Evolutionary conservation across 2,888 invertebrate species (phyloP), one percentile per base, ranked within the genome.

Genomic region (Nomada fabriciana): DNA sequence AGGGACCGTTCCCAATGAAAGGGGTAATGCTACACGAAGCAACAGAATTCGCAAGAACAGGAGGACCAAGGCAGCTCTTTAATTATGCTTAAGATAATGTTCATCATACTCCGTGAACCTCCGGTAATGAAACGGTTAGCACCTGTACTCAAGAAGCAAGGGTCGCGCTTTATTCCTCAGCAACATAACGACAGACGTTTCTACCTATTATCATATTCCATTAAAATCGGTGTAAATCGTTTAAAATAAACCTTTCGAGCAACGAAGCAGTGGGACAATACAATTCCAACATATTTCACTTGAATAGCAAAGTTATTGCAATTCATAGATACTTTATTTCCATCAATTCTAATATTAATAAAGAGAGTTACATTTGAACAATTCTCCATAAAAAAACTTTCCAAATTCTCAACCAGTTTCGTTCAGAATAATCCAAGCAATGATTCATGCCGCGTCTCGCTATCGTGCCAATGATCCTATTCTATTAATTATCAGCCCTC

Each of bases 401-500:
- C 7, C 29, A 5, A 29, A 29, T 60, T 13, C 10, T 18, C 20
- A 29, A 61, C 20, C 47, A 13, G 13, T 15, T 13, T 47, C 47
- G 13, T 5, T 15, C 9, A 11, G 47, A 47, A 47, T 4, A 3
- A 52, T 55, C 13, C 20, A 55, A 47, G 7, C 57, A 43, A 64
- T 29, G 18, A 43, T n/a, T n/a, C 36, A 2, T 5, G 15, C 5
- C 11, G 15, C 18, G 15, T 61, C 20, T n/a, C 10, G 13, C 7
- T 42, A 50, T 47, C 42, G 25, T 42, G 20, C 9, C 23, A n/a
- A 53, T 47, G 13, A 25, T 25, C 23, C 15, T 2, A 23, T 23
- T 52, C 42, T 25, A 73, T 82, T 85, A 82, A 82, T 73, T 71
- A 63, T 43, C 59, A 59, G 63, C 50, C 47, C 61, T 67, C 52